Evolutionary conservation across 2,797 vertebrate genomes (phyloP), one percentile per base, ranked within the genome.

Genomic region (Sebastes taczanowskii): DNA sequence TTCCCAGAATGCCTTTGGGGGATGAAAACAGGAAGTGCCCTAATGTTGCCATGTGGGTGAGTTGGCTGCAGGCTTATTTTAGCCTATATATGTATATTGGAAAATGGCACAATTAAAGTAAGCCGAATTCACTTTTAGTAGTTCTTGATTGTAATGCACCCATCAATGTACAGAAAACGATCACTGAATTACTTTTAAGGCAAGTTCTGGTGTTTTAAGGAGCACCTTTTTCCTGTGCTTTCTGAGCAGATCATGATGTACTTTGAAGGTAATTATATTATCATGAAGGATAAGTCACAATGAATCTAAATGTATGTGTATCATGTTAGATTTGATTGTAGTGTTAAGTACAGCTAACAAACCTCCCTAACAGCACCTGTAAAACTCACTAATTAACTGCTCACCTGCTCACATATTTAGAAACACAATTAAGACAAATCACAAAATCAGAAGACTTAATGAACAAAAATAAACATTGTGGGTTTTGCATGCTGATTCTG

Each of bases 141-240:
- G 38, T 42, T 42, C 6, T 0, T 46, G 0, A 16, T 46, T 18
- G 38, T 0, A 16, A 16, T 46, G 14, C 6, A 46, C 0, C 42
- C 6, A 46, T 18, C 1, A 46, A 46, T 46, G 6, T 23, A 23
- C 23, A 23, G 23, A 23, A 23, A 23, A 23, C 42, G 18, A 46
- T 16, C 42, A 3, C 2, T 46, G 0, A 46, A 46, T 2, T 7
- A 46, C 42, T 46, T 46, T 46, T 10, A 8, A 34, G 7, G 20
- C 27, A 14, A 8, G 6, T 38, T 38, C 4, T 11, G 20, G 25
- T 22, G 11, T 53, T 9, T 5, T n/a, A n/a, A 8, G 1, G 27
- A 67, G 20, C 11, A 1, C 1, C 16, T 61, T 46, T 18, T 30
- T 18, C 27, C 2, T 20, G 3, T 27, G 29, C 4, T 55, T 22